Base-by-base conservation (phyloP, 2,888 invertebrate species). In the Pandemis heparana region DNA sequence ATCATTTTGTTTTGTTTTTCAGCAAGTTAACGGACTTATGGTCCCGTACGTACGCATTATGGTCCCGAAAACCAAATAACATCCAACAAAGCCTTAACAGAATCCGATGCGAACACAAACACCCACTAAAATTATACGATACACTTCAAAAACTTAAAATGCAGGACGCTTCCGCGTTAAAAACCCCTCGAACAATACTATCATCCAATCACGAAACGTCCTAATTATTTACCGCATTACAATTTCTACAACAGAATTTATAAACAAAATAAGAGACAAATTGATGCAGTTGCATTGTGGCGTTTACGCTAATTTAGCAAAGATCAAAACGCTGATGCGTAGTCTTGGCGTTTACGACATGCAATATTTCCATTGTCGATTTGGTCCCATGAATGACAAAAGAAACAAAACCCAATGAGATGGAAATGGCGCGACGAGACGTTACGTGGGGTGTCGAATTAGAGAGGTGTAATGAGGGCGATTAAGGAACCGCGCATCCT, bases 391-490 rank as follows among this genome's bases (percentile, higher is more conserved):
- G 77, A 79, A 79, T 80, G 79, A 87, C 87, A 87, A 87, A 86
- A 85, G 85, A 86, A 85, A 85, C 79, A 80, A 80, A 80, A 78
- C 75, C 76, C 84, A 88, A 85, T 89, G 82, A 87, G 78, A 80
- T 80, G 80, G 79, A 79, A 80, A 74, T 74, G 65, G 51, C 71
- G 41, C 67, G 60, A 62, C 71, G 41, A 62, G 60, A 62, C 75
- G 82, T 78, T 87, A 87, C 88, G 79, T 80, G 70, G 86, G 77
- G 88, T 81, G 86, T 81, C 82, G 88, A 90, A 90, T 92, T 88
- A 87, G 85, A 85, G 86, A 79, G 80, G 81, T 83, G 85, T 84
- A 92, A 93, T 93, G 92, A 89, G 86, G 83, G 77, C 84, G 83
- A 89, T 87, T 88, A 87, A 79, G 77, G 81, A 81, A 79, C 83